A percentile compares a stretch with the other conserved stretches of the same genome.
Conservation (phyloP, 1,140 invertebrate species). For the Papilio polytes region DNA sequence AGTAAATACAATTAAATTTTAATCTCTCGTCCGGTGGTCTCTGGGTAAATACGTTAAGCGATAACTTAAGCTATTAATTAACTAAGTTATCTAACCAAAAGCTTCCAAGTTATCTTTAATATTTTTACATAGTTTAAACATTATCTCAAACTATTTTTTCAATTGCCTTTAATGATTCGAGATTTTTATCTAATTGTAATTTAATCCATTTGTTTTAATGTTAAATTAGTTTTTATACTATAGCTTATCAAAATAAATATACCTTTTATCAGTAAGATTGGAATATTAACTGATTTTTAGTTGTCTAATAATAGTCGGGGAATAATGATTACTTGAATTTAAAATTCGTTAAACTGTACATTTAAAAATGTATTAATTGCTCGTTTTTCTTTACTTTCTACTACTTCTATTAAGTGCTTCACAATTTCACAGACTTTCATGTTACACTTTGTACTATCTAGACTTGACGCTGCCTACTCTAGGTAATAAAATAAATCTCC, state of each 20-base stretch:
- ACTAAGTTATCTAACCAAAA: slow-evolving; percentile 16
- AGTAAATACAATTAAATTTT: slow-evolving; percentile 7
- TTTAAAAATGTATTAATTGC: neutral
- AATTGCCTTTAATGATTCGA: neutral
- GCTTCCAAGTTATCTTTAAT: slow-evolving; percentile 17
- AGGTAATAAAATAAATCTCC: slow-evolving; percentile 30
- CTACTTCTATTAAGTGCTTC: no score
- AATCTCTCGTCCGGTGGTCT: neutral
- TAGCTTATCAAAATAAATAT: neutral
- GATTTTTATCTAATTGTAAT: slow-evolving; percentile 12
- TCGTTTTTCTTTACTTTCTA: no score
- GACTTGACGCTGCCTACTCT: neutral
- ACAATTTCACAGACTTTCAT: no score
- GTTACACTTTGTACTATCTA: neutral
- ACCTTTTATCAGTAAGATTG: neutral
- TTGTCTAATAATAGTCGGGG: neutral
- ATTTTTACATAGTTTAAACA: slow-evolving; percentile 1
- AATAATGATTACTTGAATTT: neutral
- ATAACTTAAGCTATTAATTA: slow-evolving; percentile 19
- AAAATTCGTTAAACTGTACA: neutral
- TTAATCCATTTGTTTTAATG: slow-evolving; percentile 1
- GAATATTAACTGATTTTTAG: neutral
- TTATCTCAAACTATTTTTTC: neutral
- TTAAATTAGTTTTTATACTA: neutral
- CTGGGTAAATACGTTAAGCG: slow-evolving; percentile 1